Percentiles rank a stretch among this genome's conserved stretches.
Conservation (phyloP, 2,888 invertebrate genomes). For the Linnaemya vulpina region DNA sequence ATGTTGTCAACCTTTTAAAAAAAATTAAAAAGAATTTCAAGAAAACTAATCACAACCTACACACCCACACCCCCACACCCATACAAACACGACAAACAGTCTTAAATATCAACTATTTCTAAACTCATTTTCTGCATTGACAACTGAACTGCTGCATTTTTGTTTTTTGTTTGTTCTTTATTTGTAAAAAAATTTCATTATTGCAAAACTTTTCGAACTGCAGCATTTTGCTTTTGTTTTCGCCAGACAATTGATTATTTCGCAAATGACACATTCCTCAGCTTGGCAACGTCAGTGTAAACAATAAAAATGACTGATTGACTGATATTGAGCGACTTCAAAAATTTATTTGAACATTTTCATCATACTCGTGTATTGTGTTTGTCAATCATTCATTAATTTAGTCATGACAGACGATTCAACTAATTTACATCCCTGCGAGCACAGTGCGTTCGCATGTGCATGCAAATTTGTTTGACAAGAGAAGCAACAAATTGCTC, state of each 20-base stretch:
- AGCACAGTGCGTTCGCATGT: not conserved
- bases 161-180: not conserved
- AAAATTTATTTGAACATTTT: slow-evolving; percentile 32
- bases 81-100: not conserved
- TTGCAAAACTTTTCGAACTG: slow-evolving; percentile 38
- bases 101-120: not conserved
- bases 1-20: not conserved
- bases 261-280: slow-evolving; percentile 5
- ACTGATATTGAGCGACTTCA: slow-evolving; percentile 41
- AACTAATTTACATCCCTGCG: slow-evolving; percentile 54
- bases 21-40: not conserved
- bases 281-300: not conserved
- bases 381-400: not conserved
- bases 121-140: not conserved
- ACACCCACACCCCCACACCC: not conserved
- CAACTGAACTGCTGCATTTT: not conserved
- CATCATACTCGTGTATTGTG: not conserved
- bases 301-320: slow-evolving; percentile 2
- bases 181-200: slow-evolving; percentile 6
- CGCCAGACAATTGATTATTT: slow-evolving; percentile 6
- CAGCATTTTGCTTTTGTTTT: not conserved
- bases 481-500: not conserved
- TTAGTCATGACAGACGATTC: slow-evolving; percentile 29
- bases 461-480: not conserved
- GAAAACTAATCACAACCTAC: not conserved